These are phyloP conservation scores for Bembecia ichneumoniformis DNA, from an alignment of 2,888 invertebrate species.

Conservation along the genomic window DNA sequence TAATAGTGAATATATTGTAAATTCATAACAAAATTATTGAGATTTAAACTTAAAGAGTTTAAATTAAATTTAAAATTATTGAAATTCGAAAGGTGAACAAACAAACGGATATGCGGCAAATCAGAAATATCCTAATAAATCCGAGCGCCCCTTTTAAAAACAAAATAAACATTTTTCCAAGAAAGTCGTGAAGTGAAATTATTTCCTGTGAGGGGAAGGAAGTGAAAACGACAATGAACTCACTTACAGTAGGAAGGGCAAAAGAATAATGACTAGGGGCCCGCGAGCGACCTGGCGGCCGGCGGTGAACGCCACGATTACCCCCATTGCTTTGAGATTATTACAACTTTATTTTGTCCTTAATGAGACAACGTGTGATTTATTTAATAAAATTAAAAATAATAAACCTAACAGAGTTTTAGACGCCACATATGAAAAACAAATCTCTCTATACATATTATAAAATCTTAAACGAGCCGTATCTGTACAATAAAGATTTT, in stretches of 20 bases:
- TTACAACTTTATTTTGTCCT: conserved; percentile 48
- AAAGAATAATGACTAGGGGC: conserved; percentile 51
- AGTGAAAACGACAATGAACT: conserved; percentile 56
- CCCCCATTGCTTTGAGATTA: conserved; percentile 23
- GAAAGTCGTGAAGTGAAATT: conserved; percentile 47
- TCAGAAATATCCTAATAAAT: not conserved
- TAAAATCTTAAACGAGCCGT: too few species aligned
- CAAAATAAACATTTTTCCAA: conserved; percentile 40
- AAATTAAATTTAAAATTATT: too few species aligned
- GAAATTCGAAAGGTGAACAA: not conserved
- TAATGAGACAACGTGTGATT: too few species aligned
- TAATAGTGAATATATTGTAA: too few species aligned
- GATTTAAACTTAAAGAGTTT: too few species aligned
- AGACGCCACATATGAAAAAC: too few species aligned
- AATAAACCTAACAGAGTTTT: too few species aligned
- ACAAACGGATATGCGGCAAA: not conserved
- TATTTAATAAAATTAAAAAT: too few species aligned
- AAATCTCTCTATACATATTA: too few species aligned
- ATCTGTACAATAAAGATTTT: too few species aligned
- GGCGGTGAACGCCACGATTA: too few species aligned
- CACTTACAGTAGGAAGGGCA: conserved; percentile 43
- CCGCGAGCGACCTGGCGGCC: conserved; percentile 20
- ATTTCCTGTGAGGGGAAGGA: conserved; percentile 50
- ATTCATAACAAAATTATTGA: too few species aligned
- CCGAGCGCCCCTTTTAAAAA: conserved; percentile 12